phyloP scores from a whole-genome alignment of 1,140 invertebrate genomes.

The Drosophila pseudoananassae region DNA sequence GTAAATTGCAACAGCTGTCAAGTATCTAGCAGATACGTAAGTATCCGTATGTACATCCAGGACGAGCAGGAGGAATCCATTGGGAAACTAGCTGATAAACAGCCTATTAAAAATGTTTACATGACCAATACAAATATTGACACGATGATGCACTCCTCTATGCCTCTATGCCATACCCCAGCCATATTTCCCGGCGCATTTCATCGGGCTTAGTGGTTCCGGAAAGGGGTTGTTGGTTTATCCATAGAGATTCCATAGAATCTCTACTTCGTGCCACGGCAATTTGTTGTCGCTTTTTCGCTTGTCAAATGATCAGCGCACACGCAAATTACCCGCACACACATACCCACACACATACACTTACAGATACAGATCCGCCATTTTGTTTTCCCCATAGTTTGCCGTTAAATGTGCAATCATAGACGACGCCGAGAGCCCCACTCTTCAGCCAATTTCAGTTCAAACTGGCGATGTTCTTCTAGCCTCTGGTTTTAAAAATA shows the following conservation, averaged over 20 bases:
- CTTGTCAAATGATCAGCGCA: slow-evolving; percentile 77
- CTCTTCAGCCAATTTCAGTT: not conserved
- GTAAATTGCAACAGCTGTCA: slow-evolving; percentile 81
- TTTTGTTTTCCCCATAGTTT: slow-evolving; percentile 53
- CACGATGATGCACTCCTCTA: slow-evolving; percentile 54
- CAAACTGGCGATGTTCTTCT: slow-evolving; percentile 22
- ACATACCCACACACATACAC: slow-evolving; percentile 3
- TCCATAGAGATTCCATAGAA: slow-evolving; percentile 10
- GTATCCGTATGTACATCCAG: slow-evolving; percentile 12
- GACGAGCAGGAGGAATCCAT: slow-evolving; percentile 17
- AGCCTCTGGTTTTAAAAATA: slow-evolving; percentile 54
- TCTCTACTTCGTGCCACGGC: slow-evolving; percentile 19
- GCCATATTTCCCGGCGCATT: slow-evolving; percentile 14
- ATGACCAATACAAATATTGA: slow-evolving; percentile 77
- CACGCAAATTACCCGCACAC: slow-evolving; percentile 50
- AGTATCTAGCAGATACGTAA: slow-evolving; percentile 60
- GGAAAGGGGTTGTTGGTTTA: slow-evolving; percentile 31
- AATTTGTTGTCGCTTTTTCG: slow-evolving; percentile 71
- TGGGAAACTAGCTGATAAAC: slow-evolving; percentile 65
- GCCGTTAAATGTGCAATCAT: slow-evolving; percentile 70
- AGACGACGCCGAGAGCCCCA: slow-evolving; percentile 15
- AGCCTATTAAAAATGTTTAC: slow-evolving; percentile 81
- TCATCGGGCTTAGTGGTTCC: not conserved
- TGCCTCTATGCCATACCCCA: not conserved
- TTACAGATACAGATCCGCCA: slow-evolving; percentile 50